Conservation (phyloP, 2,113 vertebrate genomes). For the Lophotis ruficrista region DNA sequence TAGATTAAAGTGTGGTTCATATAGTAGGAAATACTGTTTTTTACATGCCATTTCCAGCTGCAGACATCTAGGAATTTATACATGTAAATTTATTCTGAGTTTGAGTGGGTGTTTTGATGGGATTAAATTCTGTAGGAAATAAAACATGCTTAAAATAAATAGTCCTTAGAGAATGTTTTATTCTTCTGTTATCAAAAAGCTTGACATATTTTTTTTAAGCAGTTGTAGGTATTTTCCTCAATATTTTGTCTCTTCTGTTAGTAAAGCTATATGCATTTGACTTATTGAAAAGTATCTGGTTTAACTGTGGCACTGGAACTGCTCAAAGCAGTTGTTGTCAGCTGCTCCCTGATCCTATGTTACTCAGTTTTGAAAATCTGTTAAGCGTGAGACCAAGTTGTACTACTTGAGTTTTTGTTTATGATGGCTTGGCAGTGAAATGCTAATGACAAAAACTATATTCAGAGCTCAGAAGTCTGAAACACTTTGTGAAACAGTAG, state of each 20-base stretch:
- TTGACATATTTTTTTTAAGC: slow-evolving; percentile 29
- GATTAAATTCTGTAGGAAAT: slow-evolving; percentile 73
- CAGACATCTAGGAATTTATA: slow-evolving; percentile 68
- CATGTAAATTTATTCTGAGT: slow-evolving; percentile 68
- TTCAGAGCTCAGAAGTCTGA: background rate
- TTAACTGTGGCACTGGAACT: background rate
- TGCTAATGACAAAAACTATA: background rate
- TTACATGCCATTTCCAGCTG: slow-evolving; percentile 64
- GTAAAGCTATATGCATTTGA: background rate
- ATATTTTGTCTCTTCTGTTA: background rate
- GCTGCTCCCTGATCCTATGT: background rate
- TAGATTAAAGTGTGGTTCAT: slow-evolving; percentile 50
- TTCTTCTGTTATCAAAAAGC: slow-evolving; percentile 14
- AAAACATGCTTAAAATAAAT: slow-evolving; percentile 70
- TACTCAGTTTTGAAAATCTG: background rate
- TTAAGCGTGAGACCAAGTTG: background rate
- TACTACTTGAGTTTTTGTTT: background rate
- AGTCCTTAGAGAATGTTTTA: slow-evolving; percentile 36
- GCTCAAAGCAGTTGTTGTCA: background rate
- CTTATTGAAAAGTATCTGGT: background rate
- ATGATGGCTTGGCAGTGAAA: background rate
- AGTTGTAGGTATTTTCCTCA: slow-evolving; percentile 19
- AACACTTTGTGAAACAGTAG: background rate
- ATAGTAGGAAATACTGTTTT: slow-evolving; percentile 28
- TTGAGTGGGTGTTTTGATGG: slow-evolving; percentile 69